Evolutionary conservation across 2,797 vertebrate species (phyloP).

Genomic region (Mormyrus proboscirostris): DNA sequence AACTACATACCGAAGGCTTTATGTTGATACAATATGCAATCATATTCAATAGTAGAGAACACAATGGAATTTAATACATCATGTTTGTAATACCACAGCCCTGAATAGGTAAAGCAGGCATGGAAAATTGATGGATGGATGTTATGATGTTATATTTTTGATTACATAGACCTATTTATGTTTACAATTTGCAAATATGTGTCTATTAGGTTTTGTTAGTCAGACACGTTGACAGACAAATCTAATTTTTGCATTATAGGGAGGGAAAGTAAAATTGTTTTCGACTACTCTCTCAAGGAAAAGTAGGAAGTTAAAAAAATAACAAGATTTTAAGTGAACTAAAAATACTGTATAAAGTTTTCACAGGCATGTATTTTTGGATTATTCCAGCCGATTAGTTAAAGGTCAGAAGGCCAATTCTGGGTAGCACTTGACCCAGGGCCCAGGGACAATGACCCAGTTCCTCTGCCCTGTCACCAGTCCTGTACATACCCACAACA

Average conservation of each 20-base stretch:
- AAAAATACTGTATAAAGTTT: too few species aligned
- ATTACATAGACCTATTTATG: background rate
- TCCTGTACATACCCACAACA: background rate
- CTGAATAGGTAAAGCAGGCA: background rate
- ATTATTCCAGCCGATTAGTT: background rate
- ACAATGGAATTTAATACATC: background rate
- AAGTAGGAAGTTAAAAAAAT: too few species aligned
- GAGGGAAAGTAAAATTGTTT: background rate
- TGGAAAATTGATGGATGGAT: background rate
- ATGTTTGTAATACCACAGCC: background rate
- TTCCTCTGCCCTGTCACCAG: background rate
- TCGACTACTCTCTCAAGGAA: too few species aligned
- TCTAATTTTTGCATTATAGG: background rate
- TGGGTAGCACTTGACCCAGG: background rate
- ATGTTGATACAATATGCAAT: background rate
- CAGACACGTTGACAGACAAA: background rate
- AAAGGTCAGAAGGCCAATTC: background rate
- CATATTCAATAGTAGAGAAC: background rate
- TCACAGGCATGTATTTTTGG: too few species aligned
- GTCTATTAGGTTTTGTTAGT: background rate
- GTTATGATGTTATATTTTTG: background rate
- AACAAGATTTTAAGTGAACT: too few species aligned
- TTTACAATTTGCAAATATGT: background rate
- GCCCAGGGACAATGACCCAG: background rate
- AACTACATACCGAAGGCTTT: background rate